These are phyloP conservation scores for Monarcha castaneiventris DNA, from an alignment of 2,113 vertebrate species.

Conservation along the genomic window DNA sequence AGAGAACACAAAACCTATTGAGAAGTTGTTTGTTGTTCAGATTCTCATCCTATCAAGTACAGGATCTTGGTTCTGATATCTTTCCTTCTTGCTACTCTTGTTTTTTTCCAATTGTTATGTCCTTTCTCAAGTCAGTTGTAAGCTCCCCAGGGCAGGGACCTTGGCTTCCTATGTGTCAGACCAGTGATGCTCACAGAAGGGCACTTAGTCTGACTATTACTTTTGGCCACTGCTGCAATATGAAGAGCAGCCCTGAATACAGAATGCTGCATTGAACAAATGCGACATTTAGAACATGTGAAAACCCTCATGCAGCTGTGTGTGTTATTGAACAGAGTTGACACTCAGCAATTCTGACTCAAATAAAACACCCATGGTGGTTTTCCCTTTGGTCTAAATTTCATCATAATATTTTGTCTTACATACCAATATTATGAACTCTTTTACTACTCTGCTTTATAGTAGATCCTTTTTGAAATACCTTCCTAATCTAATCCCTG, in stretches of 20 bases:
- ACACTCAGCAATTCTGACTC: conserved; percentile 9
- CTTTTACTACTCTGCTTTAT: background rate
- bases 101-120: background rate
- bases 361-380: conserved; percentile 31
- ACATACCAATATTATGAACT: conserved; percentile 38
- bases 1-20: background rate
- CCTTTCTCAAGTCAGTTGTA: background rate
- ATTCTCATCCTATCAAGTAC: background rate
- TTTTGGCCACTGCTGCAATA: background rate
- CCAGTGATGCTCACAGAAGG: background rate
- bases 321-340: background rate
- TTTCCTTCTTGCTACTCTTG: background rate
- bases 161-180: background rate
- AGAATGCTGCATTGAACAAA: conserved; percentile 1
- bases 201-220: background rate
- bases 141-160: background rate
- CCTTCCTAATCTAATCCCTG: background rate
- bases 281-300: background rate
- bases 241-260: background rate
- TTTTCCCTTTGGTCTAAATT: conserved; percentile 33
- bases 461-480: background rate
- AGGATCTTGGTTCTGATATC: background rate
- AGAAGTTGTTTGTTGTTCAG: background rate
- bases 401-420: conserved; percentile 51
- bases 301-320: conserved; percentile 22